Evolutionary conservation across 2,888 invertebrate genomes (phyloP).

Genomic region (Caenorhabditis becei): DNA sequence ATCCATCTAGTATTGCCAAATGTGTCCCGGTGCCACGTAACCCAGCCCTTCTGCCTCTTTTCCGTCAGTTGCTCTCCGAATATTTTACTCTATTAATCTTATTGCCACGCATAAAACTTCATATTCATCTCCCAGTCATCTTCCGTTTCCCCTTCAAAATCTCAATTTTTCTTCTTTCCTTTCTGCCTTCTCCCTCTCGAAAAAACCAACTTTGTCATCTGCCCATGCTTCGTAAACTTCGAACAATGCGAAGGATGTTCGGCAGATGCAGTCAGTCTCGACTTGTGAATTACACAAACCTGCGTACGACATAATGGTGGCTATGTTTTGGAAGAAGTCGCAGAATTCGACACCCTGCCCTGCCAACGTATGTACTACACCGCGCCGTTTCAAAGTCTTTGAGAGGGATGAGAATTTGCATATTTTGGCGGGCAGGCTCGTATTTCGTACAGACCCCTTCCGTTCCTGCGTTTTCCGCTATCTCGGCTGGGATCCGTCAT

Average conservation of each 20-base stretch:
- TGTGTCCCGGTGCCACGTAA: background rate
- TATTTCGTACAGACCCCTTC: slow-evolving; percentile 38
- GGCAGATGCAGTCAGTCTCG: slow-evolving; percentile 16
- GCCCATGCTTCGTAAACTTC: slow-evolving; percentile 27
- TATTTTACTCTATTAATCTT: slow-evolving; percentile 30
- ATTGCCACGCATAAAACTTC: slow-evolving; percentile 32
- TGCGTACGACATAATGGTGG: slow-evolving; percentile 22
- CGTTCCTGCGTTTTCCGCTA: background rate
- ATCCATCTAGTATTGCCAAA: slow-evolving; percentile 24
- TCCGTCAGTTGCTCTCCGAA: background rate
- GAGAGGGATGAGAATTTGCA: slow-evolving; percentile 34
- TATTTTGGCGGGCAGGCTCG: slow-evolving; percentile 39
- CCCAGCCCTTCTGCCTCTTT: background rate
- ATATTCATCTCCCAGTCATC: slow-evolving; percentile 1
- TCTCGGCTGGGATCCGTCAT: slow-evolving; percentile 25
- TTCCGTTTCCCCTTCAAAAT: background rate
- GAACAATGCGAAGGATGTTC: slow-evolving; percentile 23
- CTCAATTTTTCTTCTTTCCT: too few relatives aligned
- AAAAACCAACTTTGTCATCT: slow-evolving; percentile 5
- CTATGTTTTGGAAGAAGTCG: slow-evolving; percentile 15
- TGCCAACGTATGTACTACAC: background rate
- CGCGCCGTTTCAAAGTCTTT: background rate
- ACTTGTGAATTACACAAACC: slow-evolving; percentile 26
- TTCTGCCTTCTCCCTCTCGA: too few relatives aligned
- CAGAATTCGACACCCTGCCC: slow-evolving; percentile 38